Conservation (phyloP, 2,797 vertebrate species). For the Esox masquinongy region DNA sequence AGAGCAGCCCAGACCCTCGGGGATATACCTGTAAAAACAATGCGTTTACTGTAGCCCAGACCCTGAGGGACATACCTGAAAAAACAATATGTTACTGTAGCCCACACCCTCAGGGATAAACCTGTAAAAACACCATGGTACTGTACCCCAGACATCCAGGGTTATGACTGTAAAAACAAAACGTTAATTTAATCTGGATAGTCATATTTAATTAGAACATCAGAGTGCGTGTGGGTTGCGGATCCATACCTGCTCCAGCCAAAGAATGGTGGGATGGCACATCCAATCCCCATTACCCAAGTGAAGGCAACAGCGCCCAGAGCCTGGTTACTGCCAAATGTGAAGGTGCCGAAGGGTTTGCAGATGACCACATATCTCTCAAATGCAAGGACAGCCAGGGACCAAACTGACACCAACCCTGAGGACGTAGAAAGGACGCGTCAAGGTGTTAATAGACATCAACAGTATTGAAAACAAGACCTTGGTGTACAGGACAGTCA, state of each 20-base stretch:
- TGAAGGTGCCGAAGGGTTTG: slow-evolving; percentile 81
- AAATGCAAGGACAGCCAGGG: slow-evolving; percentile 80
- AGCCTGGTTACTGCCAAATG: slow-evolving; percentile 74
- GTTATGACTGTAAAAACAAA: no score
- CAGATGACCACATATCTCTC: slow-evolving; percentile 85
- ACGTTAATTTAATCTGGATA: no score
- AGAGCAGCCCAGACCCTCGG: slow-evolving; percentile 82
- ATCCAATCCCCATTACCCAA: slow-evolving; percentile 69
- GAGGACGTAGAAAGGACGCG: not conserved
- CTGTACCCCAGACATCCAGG: no score
- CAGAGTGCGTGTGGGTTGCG: not conserved
- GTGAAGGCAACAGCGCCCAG: slow-evolving; percentile 66
- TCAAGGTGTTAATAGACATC: not conserved
- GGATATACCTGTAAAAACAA: slow-evolving; percentile 69
- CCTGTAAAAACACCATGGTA: no score
- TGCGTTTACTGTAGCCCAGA: not conserved
- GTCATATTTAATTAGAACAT: not conserved
- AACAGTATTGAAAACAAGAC: not conserved
- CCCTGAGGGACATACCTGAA: no score
- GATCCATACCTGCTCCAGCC: slow-evolving; percentile 77
- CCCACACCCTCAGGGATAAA: no score
- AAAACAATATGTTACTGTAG: no score
- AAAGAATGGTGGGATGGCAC: slow-evolving; percentile 73
- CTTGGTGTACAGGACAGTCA: not conserved
- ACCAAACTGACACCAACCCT: slow-evolving; percentile 83